Conservation (phyloP, 2,113 vertebrate species). For the Irena cyanogastra region DNA sequence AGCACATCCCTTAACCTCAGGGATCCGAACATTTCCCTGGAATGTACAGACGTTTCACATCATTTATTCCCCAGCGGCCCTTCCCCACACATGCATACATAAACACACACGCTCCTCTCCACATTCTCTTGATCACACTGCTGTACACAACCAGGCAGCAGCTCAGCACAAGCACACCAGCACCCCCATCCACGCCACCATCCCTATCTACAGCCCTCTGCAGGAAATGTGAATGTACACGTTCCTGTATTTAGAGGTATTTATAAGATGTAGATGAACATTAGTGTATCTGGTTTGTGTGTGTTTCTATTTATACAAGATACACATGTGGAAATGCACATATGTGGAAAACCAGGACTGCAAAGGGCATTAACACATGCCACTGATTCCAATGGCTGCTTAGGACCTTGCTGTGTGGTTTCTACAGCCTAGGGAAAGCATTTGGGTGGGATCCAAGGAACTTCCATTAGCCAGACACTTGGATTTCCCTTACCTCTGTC, state of each 20-base stretch:
- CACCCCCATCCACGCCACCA: background rate
- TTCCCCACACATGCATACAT: background rate
- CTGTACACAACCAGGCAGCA: background rate
- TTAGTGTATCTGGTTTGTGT: background rate
- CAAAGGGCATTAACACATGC: background rate
- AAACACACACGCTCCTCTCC: slow-evolving; percentile 13
- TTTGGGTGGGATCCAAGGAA: background rate
- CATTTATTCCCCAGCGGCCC: slow-evolving; percentile 35
- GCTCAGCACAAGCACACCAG: background rate
- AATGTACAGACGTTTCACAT: slow-evolving; percentile 56
- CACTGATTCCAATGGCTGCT: background rate
- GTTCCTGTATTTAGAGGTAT: background rate
- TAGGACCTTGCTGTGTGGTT: background rate
- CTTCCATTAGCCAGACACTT: background rate
- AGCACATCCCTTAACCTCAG: slow-evolving; percentile 58
- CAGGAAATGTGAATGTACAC: background rate
- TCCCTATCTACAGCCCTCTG: background rate
- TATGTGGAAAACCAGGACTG: background rate
- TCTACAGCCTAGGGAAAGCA: background rate
- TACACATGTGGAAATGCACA: background rate
- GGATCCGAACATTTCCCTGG: slow-evolving; percentile 51
- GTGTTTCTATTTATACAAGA: background rate
- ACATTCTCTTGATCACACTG: background rate
- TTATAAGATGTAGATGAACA: background rate
- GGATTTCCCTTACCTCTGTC: background rate